phyloP scores from a whole-genome alignment of 2,797 vertebrate genomes.

The Tragelaphus oryx region DNA sequence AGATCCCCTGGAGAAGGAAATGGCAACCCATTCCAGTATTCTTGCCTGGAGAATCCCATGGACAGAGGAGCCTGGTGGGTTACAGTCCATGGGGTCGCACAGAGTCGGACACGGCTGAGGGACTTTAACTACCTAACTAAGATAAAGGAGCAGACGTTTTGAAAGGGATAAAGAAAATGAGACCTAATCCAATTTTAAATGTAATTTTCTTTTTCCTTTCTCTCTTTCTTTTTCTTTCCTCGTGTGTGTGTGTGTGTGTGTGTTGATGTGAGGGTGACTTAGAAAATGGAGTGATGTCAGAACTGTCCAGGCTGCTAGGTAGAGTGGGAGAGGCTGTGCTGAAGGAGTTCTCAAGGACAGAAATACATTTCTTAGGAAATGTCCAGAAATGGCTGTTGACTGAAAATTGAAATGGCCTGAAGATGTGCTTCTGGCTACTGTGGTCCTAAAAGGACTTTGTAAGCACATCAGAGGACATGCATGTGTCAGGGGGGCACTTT shows the following conservation, averaged over 20 bases:
- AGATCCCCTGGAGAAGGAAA: too few relatives aligned
- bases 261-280: neutral
- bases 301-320: neutral
- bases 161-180: conserved; percentile 72
- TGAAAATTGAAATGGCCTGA: neutral
- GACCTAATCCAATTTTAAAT: conserved; percentile 12
- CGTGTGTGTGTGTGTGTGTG: neutral
- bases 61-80: too few relatives aligned
- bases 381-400: neutral
- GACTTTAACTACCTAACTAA: neutral
- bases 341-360: neutral
- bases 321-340: neutral
- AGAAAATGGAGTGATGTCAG: neutral
- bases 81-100: too few relatives aligned
- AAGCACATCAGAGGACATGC: neutral
- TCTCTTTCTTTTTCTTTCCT: neutral
- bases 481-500: neutral
- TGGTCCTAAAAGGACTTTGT: neutral
- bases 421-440: neutral
- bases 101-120: too few relatives aligned
- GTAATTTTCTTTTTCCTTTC: neutral
- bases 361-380: neutral
- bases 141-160: conserved; percentile 69
- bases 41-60: too few relatives aligned
- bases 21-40: too few relatives aligned